These are phyloP conservation scores for Chymomyza procnemis DNA, from an alignment of 2,888 invertebrate genomes.

Conservation along the genomic window DNA sequence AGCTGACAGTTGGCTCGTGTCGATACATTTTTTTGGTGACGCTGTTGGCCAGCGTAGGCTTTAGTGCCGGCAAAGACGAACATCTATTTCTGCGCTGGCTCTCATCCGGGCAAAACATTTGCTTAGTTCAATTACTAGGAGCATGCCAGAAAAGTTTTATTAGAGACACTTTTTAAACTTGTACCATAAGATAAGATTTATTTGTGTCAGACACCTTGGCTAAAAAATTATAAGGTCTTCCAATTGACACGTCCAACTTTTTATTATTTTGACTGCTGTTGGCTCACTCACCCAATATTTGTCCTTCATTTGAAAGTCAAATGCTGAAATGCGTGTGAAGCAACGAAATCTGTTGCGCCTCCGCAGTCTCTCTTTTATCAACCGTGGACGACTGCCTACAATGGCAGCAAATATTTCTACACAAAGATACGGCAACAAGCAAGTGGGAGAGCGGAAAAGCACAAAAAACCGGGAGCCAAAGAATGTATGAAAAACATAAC, in stretches of 20 bases:
- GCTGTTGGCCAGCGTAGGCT: conserved; percentile 51
- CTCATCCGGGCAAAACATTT: conserved; percentile 15
- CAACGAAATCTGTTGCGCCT: conserved; percentile 65
- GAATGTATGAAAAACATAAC: conserved; percentile 69
- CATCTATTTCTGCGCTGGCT: conserved; percentile 26
- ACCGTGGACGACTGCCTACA: background rate
- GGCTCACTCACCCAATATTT: conserved; percentile 62
- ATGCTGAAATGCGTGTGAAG: conserved; percentile 54
- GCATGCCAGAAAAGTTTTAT: background rate
- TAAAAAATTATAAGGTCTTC: conserved; percentile 2
- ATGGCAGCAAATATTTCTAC: background rate
- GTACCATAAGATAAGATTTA: background rate
- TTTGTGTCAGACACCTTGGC: background rate
- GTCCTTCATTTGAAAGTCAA: conserved; percentile 74
- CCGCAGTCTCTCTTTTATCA: background rate
- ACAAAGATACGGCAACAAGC: too few relatives aligned
- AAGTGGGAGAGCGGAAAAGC: conserved; percentile 12
- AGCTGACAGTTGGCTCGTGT: conserved; percentile 69
- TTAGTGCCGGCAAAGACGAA: conserved; percentile 38
- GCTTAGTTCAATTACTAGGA: background rate
- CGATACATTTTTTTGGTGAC: conserved; percentile 59
- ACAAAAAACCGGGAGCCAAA: conserved; percentile 44
- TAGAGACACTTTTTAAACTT: background rate
- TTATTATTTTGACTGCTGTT: conserved; percentile 5
- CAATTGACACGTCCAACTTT: conserved; percentile 53